These are phyloP conservation scores for Clarias platycephalus DNA, from an alignment of 2,797 vertebrate genomes.

Conservation along the genomic window DNA sequence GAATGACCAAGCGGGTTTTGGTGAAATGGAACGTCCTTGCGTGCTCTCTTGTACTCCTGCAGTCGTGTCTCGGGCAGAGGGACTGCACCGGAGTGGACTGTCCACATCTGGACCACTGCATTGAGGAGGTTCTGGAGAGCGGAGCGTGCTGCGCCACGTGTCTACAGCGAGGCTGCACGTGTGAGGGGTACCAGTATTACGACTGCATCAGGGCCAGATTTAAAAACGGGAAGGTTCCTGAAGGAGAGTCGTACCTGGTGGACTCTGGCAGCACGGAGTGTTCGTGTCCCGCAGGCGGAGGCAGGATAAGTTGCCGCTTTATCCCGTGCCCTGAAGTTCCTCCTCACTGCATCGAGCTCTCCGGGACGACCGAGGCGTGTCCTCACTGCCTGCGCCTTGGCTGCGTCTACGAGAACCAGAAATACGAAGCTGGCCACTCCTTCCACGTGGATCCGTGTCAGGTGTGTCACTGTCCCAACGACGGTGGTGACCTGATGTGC, in stretches of 20 bases:
- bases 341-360: constrained; percentile 85
- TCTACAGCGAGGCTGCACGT: constrained; percentile 81
- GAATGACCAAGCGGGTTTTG: constrained; percentile 62
- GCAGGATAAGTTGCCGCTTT: constrained; percentile 89
- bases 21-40: constrained; percentile 46
- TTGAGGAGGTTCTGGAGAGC: constrained; percentile 77
- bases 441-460: constrained; percentile 84
- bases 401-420: constrained; percentile 79
- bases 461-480: constrained; percentile 89
- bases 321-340: constrained; percentile 90
- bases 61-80: constrained; percentile 62
- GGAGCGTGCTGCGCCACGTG: constrained; percentile 86
- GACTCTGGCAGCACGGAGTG: constrained; percentile 96
- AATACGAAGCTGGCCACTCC: constrained; percentile 87
- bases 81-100: constrained; percentile 86
- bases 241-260: constrained; percentile 90
- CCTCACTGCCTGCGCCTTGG: constrained; percentile 82
- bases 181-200: constrained; percentile 94
- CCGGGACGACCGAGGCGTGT: constrained; percentile 81
- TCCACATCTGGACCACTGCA: constrained; percentile 80
- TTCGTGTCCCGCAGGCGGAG: constrained; percentile 86
- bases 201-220: constrained; percentile 90
- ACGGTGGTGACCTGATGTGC: constrained; percentile 87
- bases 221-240: constrained; percentile 84
- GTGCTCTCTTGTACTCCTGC: constrained; percentile 54